phyloP scores from a whole-genome alignment of 1,140 invertebrate genomes.

The Diabrotica virgifera region DNA sequence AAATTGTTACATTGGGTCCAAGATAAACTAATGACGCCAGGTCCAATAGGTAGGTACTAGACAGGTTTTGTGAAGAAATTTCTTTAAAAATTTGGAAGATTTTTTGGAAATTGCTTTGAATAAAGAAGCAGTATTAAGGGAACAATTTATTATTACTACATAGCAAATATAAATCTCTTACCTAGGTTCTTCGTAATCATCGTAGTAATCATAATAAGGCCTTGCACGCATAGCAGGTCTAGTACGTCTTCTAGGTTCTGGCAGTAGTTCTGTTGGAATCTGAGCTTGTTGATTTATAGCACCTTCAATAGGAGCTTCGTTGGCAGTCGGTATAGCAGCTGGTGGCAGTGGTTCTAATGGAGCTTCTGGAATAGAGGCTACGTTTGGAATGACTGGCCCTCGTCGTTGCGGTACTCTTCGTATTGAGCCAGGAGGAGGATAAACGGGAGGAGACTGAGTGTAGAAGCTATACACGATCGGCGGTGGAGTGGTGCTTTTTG shows the following conservation, averaged over 20 bases:
- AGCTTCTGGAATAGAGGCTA: slow-evolving; percentile 18
- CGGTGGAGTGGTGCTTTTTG: slow-evolving; percentile 59
- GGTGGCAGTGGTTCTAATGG: slow-evolving; percentile 22
- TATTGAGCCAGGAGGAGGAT: slow-evolving; percentile 32
- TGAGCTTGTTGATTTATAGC: background rate
- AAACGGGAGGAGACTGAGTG: slow-evolving; percentile 43
- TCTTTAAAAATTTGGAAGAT: no score
- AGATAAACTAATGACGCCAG: no score
- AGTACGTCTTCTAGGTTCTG: slow-evolving; percentile 45
- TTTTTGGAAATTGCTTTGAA: no score
- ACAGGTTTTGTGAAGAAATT: no score
- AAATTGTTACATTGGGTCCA: no score
- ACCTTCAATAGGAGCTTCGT: background rate
- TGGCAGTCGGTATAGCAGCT: background rate
- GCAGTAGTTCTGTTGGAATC: background rate
- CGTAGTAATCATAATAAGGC: slow-evolving; percentile 55
- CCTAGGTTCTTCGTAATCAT: slow-evolving; percentile 60
- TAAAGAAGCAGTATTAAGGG: no score
- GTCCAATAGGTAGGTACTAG: no score
- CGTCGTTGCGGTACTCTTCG: background rate
- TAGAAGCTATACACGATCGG: slow-evolving; percentile 26
- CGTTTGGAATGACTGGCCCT: background rate
- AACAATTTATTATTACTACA: no score
- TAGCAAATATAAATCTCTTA: slow-evolving; percentile 24
- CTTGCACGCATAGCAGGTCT: slow-evolving; percentile 50